Evolutionary conservation across 2,888 invertebrate genomes (phyloP).

Genomic region (Adineta ricciae): DNA sequence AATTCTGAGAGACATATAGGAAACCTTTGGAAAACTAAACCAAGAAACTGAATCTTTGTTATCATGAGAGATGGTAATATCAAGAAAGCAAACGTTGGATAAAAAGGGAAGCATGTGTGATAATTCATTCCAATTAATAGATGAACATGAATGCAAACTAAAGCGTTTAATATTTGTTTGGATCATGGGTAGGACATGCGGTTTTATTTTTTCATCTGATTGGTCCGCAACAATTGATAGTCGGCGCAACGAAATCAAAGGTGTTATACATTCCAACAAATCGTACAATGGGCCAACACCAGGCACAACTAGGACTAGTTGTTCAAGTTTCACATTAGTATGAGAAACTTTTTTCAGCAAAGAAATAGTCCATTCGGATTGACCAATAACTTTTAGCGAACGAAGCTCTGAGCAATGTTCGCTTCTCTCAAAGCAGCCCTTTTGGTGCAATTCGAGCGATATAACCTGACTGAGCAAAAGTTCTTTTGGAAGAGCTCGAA

Average conservation of each 20-base stretch:
- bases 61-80: neutral
- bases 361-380: neutral
- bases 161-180: neutral
- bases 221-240: neutral
- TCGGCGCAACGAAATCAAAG: neutral
- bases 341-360: neutral
- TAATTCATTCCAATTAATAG: neutral
- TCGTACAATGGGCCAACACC: neutral
- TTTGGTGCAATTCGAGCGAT: too few relatives aligned
- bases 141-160: neutral
- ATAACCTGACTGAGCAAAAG: too few relatives aligned
- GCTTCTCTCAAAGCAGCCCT: too few relatives aligned
- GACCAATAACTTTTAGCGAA: neutral
- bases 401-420: neutral
- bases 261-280: neutral
- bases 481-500: too few relatives aligned
- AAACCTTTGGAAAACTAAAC: neutral
- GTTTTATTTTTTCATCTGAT: neutral
- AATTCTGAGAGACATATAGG: neutral
- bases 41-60: neutral
- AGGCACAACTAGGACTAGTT: neutral
- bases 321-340: neutral
- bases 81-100: neutral
- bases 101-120: neutral
- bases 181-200: too few relatives aligned